Base-by-base conservation (phyloP, 2,888 invertebrate genomes). In the Acronicta alni region DNA sequence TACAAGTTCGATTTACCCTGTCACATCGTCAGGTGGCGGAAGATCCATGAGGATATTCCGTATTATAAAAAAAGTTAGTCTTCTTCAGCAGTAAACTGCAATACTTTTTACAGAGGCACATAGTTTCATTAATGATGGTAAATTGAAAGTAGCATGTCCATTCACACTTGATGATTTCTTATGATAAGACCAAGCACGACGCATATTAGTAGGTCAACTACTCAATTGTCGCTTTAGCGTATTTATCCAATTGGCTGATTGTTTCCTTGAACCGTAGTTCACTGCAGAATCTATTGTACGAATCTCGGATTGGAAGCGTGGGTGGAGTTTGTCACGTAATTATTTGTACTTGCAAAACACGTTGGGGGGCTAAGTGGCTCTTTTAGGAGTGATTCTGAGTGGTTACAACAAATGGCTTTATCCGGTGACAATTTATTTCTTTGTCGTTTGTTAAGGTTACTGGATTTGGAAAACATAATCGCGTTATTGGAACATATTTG, bases 211-310 rank as follows among this genome's bases (percentile, higher is more conserved):
- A 69, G 75, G 78, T 80, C 76, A 78, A 82, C 72, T 69, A 64
- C 62, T 78, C 83, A 85, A 87, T 87, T 83, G 84, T 80, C 81
- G 77, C 80, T 70, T 69, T 76, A 56, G 54, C 59, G 80, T 82
- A 81, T 83, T 87, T 87, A 84, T 85, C 81, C 86, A 87, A 89
- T 89, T 89, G 88, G 51, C 65, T 71, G 72, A 80, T 86, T 81
- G 83, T 83, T 84, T 83, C 86, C 86, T 85, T 85, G 86, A 87
- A 85, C 83, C 57, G 60, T 60, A 62, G 75, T 75, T 74, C 77
- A 76, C 59, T 75, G 62, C 54, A 62, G 57, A 69, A 78, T 79
- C 72, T 77, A 75, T 64, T 71, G 57, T 77, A 67, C 72, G 74
- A 80, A 80, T 77, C 78, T 77, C 80, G 73, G 82, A 81, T 81